phyloP scores from a whole-genome alignment of 2,888 invertebrate species.

The Teleiodes luculella region DNA sequence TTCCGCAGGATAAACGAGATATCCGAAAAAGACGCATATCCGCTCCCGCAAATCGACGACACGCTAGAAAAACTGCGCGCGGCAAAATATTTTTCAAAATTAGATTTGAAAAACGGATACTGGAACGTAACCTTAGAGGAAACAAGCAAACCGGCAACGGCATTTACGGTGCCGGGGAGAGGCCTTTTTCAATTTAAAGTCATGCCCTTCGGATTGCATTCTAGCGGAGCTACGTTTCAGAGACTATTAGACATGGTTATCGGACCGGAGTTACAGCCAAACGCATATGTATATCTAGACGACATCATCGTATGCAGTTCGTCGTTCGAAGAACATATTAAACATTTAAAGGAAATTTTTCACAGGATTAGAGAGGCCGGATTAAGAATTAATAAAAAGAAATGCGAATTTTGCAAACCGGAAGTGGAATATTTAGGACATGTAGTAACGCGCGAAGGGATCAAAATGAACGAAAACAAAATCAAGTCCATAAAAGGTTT shows the following conservation, averaged over 20 bases:
- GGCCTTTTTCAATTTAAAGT: conserved; percentile 33
- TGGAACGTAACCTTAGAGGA: too few relatives aligned
- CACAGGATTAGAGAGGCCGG: not conserved
- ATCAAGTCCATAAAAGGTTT: not conserved
- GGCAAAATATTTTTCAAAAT: too few relatives aligned
- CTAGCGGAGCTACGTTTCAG: conserved; percentile 25
- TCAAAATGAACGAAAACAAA: not conserved
- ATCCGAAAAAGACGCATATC: too few relatives aligned
- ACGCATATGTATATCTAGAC: conserved; percentile 28
- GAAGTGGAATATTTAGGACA: not conserved
- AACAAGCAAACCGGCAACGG: too few relatives aligned
- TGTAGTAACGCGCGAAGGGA: not conserved
- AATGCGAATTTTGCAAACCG: not conserved
- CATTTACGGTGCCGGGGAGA: conserved; percentile 10
- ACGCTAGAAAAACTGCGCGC: too few relatives aligned
- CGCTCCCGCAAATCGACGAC: too few relatives aligned
- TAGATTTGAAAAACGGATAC: too few relatives aligned
- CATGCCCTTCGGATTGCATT: conserved; percentile 14
- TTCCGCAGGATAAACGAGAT: too few relatives aligned
- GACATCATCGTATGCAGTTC: conserved; percentile 21
- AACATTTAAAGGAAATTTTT: not conserved
- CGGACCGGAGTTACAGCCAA: conserved; percentile 26
- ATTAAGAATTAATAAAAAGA: not conserved
- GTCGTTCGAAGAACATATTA: not conserved
- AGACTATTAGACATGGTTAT: conserved; percentile 27